Conservation (phyloP, 1,140 invertebrate species). For the Amphibalanus amphitrite region DNA sequence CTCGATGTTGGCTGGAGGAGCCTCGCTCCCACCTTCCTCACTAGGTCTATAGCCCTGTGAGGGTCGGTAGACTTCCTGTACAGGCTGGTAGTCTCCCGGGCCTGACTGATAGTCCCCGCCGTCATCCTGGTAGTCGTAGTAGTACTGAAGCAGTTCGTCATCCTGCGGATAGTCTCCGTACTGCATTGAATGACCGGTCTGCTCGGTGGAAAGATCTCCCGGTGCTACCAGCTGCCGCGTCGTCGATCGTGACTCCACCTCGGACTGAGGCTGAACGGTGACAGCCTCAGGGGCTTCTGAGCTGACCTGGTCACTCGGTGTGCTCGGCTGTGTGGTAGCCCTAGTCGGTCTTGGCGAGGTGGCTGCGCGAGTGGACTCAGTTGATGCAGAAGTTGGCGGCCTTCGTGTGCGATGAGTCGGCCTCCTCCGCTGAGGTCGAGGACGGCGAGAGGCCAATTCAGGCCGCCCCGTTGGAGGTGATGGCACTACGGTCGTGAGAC, state of each 20-base stretch:
- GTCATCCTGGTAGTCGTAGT: neutral
- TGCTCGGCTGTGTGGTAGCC: neutral
- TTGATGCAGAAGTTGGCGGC: no score
- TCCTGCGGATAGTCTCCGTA: neutral
- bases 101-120: neutral
- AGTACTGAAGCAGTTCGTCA: neutral
- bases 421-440: neutral
- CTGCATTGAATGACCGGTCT: neutral
- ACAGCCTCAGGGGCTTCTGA: no score
- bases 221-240: neutral
- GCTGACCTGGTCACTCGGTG: neutral
- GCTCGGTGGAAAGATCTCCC: neutral
- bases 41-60: neutral
- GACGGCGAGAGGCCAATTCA: neutral
- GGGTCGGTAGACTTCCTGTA: neutral
- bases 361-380: no score
- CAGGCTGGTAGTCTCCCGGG: neutral
- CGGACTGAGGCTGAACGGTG: neutral
- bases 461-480: no score
- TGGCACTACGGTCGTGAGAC: neutral
- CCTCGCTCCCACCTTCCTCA: neutral
- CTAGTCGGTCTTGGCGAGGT: neutral
- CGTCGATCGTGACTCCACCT: neutral
- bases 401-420: neutral
- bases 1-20: no score